phyloP scores from a whole-genome alignment of 2,797 vertebrate genomes.

The Carduelis carduelis region DNA sequence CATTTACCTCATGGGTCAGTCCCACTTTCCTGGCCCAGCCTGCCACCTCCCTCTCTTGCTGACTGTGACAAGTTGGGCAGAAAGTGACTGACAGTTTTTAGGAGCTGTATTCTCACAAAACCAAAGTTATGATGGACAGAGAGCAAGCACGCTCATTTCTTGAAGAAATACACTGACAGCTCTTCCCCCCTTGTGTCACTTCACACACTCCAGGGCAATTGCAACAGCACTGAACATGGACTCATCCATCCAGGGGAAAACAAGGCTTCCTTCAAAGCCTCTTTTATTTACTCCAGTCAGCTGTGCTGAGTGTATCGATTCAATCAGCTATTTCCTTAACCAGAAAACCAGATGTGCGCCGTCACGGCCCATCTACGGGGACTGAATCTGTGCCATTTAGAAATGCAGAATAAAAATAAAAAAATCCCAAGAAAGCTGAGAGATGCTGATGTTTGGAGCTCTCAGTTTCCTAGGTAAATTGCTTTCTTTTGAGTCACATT shows the following conservation, averaged over 20 bases:
- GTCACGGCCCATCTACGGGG: slow-evolving; percentile 59
- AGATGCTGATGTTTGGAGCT: slow-evolving; percentile 28
- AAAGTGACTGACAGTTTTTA: fast-evolving
- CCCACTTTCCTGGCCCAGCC: background rate
- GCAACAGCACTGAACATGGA: background rate
- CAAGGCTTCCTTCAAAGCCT: slow-evolving; percentile 37
- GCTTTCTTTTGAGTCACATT: slow-evolving; percentile 52
- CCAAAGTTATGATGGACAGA: background rate
- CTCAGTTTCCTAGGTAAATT: slow-evolving; percentile 41
- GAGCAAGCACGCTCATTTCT: background rate
- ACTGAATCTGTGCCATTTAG: slow-evolving; percentile 52
- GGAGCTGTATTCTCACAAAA: background rate
- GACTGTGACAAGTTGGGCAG: background rate
- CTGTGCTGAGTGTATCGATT: slow-evolving; percentile 35
- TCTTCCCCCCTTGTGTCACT: background rate
- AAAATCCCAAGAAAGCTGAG: slow-evolving; percentile 50
- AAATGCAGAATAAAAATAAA: slow-evolving; percentile 53
- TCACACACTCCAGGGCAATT: background rate
- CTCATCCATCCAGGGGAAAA: background rate
- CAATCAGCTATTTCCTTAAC: slow-evolving; percentile 61
- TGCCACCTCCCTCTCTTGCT: background rate
- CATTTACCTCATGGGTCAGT: background rate
- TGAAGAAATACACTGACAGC: background rate
- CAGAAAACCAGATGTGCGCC: slow-evolving; percentile 56
- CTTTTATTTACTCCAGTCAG: slow-evolving; percentile 61